A percentile compares a stretch with the other conserved stretches of the same genome.
phyloP scores from a whole-genome alignment of 2,888 invertebrate genomes.

The Alsophila aescularia region DNA sequence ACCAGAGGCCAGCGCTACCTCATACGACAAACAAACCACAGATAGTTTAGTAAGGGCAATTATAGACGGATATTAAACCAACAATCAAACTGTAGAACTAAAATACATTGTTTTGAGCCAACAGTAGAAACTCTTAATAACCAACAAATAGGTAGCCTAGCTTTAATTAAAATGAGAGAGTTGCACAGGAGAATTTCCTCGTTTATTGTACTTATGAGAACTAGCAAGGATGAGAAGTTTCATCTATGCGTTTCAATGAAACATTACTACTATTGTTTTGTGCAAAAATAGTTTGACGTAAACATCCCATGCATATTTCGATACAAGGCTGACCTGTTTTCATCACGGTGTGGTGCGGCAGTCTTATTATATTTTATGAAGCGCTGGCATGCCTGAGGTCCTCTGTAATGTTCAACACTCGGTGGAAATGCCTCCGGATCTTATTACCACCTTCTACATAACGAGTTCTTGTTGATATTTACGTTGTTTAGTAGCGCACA shows the following conservation, averaged over 20 bases:
- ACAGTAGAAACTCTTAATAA: conserved; percentile 5
- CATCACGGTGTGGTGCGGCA: conserved; percentile 55
- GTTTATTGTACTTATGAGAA: conserved; percentile 2
- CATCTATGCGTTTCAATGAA: conserved; percentile 1
- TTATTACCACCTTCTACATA: conserved; percentile 66
- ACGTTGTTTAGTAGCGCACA: conserved; percentile 35
- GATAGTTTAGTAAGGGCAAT: too few relatives aligned
- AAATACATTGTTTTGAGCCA: conserved; percentile 6
- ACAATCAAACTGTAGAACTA: conserved; percentile 1
- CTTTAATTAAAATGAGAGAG: conserved; percentile 16
- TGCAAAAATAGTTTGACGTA: conserved; percentile 24
- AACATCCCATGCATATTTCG: conserved; percentile 25
- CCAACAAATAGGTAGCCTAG: conserved; percentile 7
- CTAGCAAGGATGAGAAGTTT: neutral
- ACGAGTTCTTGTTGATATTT: conserved; percentile 58
- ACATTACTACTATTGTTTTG: conserved; percentile 4
- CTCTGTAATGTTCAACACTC: conserved; percentile 65
- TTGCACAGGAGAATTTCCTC: neutral
- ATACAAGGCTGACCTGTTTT: conserved; percentile 58
- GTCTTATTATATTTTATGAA: conserved; percentile 81
- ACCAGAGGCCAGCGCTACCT: too few relatives aligned
- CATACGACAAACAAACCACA: too few relatives aligned
- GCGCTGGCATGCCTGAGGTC: conserved; percentile 65
- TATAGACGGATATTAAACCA: too few relatives aligned
- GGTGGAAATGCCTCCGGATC: conserved; percentile 62